Percentiles rank a stretch among this genome's conserved stretches.
phyloP scores from a whole-genome alignment of 2,113 vertebrate genomes.

The Andinoacara biseriatus region DNA sequence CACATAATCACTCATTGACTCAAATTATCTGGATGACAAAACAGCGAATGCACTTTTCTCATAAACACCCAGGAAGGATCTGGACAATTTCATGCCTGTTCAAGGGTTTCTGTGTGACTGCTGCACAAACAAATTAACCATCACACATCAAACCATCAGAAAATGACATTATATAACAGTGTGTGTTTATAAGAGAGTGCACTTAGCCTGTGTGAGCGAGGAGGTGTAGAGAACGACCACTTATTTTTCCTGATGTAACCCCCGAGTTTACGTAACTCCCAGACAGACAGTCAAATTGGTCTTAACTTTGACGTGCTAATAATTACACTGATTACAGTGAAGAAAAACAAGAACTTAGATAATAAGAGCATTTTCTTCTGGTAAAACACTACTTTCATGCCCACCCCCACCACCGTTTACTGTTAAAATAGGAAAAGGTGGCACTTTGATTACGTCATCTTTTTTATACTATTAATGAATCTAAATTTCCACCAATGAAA shows the following conservation, averaged over 20 bases:
- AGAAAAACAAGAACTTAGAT: neutral
- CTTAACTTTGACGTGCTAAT: neutral
- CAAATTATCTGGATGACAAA: conserved; percentile 18
- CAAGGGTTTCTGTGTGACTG: conserved; percentile 2
- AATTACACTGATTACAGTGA: conserved; percentile 28
- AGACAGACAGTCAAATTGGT: neutral
- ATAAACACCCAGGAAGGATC: neutral
- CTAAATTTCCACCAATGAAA: neutral
- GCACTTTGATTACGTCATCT: neutral
- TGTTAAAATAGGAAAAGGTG: neutral
- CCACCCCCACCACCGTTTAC: neutral
- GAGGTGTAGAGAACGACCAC: neutral
- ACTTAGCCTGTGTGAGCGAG: neutral
- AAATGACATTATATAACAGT: conserved; percentile 46
- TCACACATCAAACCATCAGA: conserved; percentile 6
- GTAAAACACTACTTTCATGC: neutral
- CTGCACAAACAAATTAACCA: conserved; percentile 14
- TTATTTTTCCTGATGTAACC: conserved; percentile 13
- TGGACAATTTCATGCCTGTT: conserved; percentile 23
- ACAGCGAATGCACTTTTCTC: neutral
- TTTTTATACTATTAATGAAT: neutral
- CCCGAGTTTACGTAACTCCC: neutral
- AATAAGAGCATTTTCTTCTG: neutral
- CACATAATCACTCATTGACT: conserved; percentile 7
- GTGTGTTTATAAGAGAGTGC: neutral